Base-by-base conservation (phyloP, 1,140 invertebrate genomes). In the Drosophila tristis region DNA sequence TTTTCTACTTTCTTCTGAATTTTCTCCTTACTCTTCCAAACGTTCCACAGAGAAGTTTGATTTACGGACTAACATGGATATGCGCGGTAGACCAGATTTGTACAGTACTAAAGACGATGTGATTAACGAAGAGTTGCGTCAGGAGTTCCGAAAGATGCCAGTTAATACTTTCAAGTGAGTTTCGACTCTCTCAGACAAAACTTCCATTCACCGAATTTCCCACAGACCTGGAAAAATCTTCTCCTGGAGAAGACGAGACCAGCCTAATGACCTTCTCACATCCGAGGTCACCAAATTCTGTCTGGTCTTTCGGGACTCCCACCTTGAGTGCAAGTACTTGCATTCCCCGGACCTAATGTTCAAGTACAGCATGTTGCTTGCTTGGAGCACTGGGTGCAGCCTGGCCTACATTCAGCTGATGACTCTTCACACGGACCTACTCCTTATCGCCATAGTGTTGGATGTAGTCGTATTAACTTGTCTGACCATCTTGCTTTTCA, bases 1-100 rank as follows among this genome's bases (percentile, higher is more conserved):
- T 2, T 97, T 95, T 80, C 92, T 97, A 4, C 95, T 96, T 15
- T 93, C 93, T 61, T 94, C 92, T 2, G 16, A 15, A 7, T 15
- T 72, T 57, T 51, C 90, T 89, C 71, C 92, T 92, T 91, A 91
- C 3, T 29, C 8, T 4, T 26, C 6, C 9, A 23, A 2, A 11
- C 13, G 25, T 8, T 43, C 35, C 8, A 16, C 6, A 3, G 2
- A 35, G 4, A 43, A 45, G 42, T 39, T 65, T 8, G 80, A 92
- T 53, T 65, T 90, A 68, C 77, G 90, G n/a, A 48, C 71, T 5
- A 1, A 43, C 1, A 20, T 47, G 0, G 23, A 42, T 6, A 15
- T 48, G 4, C 20, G 5, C 13, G 1, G 43, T 4, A 29, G 13
- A 26, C 4, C n/a, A 2, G 5, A 16, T 26, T 8, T 39, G 11